Percentiles rank a stretch among this genome's conserved stretches.
These are phyloP conservation scores for Parambassis ranga DNA, from an alignment of 2,797 vertebrate genomes.

Conservation along the genomic window DNA sequence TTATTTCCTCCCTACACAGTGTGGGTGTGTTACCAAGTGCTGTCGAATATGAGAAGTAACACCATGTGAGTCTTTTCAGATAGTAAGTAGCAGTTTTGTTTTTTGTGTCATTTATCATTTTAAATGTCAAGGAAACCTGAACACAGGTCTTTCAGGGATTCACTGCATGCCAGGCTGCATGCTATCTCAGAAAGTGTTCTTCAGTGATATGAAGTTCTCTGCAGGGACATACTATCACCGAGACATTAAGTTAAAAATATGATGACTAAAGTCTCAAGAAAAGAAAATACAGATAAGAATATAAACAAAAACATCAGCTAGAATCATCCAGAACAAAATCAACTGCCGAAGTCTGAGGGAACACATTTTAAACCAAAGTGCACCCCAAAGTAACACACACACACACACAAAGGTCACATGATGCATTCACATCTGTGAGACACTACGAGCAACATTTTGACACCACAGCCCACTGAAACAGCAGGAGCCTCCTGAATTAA, in stretches of 20 bases:
- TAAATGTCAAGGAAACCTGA: slow-evolving; percentile 44
- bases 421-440: slow-evolving; percentile 2
- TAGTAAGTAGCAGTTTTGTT: slow-evolving; percentile 7
- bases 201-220: too few species aligned
- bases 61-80: neutral
- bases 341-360: neutral
- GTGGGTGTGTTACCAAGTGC: slow-evolving; percentile 38
- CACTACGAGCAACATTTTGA: neutral
- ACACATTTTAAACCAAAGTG: neutral
- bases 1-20: slow-evolving; percentile 35
- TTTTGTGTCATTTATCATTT: neutral
- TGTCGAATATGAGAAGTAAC: slow-evolving; percentile 32
- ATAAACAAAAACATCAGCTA: too few species aligned
- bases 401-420: slow-evolving; percentile 43
- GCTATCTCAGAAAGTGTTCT: neutral
- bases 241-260: too few species aligned
- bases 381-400: neutral
- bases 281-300: too few species aligned
- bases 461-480: slow-evolving; percentile 1
- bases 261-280: too few species aligned
- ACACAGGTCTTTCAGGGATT: neutral
- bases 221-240: too few species aligned
- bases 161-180: neutral
- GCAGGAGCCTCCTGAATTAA: slow-evolving; percentile 3
- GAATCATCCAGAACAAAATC: too few species aligned